phyloP scores from a whole-genome alignment of 2,888 invertebrate species.

The Leptinotarsa rubiginosa region DNA sequence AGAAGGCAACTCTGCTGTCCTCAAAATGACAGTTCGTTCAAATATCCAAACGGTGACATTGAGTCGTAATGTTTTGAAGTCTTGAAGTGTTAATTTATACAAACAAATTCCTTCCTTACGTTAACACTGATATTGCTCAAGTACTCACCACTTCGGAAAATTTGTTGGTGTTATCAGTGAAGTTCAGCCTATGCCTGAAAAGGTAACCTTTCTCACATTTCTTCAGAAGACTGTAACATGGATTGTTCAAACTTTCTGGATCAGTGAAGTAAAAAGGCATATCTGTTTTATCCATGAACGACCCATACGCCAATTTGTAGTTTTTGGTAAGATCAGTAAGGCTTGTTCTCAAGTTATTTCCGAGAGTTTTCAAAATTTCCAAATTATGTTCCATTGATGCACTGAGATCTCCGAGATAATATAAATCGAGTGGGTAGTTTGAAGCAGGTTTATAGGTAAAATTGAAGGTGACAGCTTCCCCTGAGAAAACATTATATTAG shows the following conservation, averaged over 20 bases:
- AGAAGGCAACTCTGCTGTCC: no score
- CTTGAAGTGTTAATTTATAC: no score
- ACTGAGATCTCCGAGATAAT: conserved; percentile 92
- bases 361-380: conserved; percentile 77
- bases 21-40: no score
- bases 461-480: conserved; percentile 69
- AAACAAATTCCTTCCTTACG: no score
- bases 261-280: conserved; percentile 78
- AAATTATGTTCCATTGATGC: conserved; percentile 91
- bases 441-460: conserved; percentile 81
- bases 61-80: no score
- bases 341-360: conserved; percentile 71
- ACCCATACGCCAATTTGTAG: conserved; percentile 81
- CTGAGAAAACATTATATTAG: conserved; percentile 37
- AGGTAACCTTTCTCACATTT: conserved; percentile 84
- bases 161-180: conserved; percentile 69
- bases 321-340: conserved; percentile 77
- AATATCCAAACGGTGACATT: no score
- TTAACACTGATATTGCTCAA: no score
- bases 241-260: conserved; percentile 67
- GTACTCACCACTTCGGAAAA: conserved; percentile 62
- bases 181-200: conserved; percentile 80
- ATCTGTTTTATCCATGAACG: conserved; percentile 82
- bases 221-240: conserved; percentile 69
- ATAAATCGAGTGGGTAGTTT: conserved; percentile 89